Base-by-base conservation (phyloP, 2,113 vertebrate species). In the Axis porcinus region DNA sequence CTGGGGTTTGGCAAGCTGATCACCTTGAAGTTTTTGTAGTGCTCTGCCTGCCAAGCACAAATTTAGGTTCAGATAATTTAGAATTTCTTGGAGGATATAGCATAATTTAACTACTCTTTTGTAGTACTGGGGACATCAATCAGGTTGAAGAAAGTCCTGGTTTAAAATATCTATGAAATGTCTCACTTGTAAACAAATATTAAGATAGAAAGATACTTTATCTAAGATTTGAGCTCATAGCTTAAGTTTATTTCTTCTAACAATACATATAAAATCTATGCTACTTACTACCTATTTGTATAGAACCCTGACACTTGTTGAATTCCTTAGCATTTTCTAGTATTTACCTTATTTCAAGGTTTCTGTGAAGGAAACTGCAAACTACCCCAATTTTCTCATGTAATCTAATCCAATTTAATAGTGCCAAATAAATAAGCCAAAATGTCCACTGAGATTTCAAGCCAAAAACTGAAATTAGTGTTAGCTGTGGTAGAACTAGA, bases 351-450 rank as follows among this genome's bases (percentile, higher is more conserved):
- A 89, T 91, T 74, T 94, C 30, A 92, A 94, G 16, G 33, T 82
- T 96, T 96, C 54, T 85, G 33, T 70, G 19, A 94, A 81, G 10
- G 64, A 47, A 97, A 50, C 40, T 54, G 92, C 57, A 95, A 94
- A 40, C 36, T 62, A 47, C 54, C 4, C 45, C 57, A 64, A 25
- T 94, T 82, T 95, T 94, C 16, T 54, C 54, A 90, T 83, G 47
- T 25, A 90, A 90, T 91, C 13, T 74, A 93, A 96, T 86, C 70
- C 43, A 96, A 91, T 14, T 76, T 93, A 89, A 97, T 40, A 70
- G 16, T 55, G 83, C 27, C 91, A 96, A 95, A 86, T 89, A 93
- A 95, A 76, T n/a, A 91, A 95, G 54, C 55, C 47, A 96, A 96
- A 88, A 62, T 76, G 84, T 58, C 50, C 36, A 3, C 50, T 93